phyloP scores from a whole-genome alignment of 2,113 vertebrate species.

The Prunella himalayana region DNA sequence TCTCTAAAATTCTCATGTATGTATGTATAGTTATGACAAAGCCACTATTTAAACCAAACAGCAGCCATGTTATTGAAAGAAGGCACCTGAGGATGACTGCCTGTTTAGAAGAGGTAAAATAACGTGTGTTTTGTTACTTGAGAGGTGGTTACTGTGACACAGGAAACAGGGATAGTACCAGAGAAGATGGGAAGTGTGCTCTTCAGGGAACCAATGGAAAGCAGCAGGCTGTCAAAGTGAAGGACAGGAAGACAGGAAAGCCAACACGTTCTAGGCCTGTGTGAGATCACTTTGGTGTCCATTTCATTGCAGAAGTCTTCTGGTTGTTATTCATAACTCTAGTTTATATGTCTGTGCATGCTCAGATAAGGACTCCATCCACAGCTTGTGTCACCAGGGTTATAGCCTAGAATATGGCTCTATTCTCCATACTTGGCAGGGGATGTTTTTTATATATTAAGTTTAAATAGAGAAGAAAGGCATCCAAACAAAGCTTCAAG shows the following conservation, averaged over 20 bases:
- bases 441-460: background rate
- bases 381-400: background rate
- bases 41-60: background rate
- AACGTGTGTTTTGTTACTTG: background rate
- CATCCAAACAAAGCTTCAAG: background rate
- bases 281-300: background rate
- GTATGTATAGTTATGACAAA: background rate
- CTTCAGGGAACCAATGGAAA: background rate
- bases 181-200: background rate
- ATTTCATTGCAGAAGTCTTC: background rate
- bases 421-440: background rate
- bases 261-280: background rate
- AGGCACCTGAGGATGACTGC: background rate
- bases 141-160: background rate
- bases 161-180: background rate
- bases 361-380: background rate
- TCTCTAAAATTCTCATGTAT: background rate
- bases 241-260: background rate
- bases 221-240: background rate
- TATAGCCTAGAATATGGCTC: background rate
- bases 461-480: background rate
- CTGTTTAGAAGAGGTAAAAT: background rate
- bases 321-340: background rate
- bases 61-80: background rate
- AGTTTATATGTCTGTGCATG: background rate